These are phyloP conservation scores for Raphicerus campestris DNA, from an alignment of 2,113 vertebrate species.

Conservation along the genomic window DNA sequence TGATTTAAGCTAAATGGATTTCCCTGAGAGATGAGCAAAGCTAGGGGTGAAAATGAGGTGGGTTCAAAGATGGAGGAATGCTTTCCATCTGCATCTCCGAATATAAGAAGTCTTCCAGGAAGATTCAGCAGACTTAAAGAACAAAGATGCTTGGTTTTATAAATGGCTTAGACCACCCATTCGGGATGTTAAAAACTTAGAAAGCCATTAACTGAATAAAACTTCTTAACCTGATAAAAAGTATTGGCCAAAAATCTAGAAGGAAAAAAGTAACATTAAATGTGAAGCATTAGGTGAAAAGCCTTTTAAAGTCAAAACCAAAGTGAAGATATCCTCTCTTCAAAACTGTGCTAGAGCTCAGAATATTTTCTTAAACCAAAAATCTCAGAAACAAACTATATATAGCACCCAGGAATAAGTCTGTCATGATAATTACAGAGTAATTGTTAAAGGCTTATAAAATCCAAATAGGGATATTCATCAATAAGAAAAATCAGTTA, in stretches of 20 bases:
- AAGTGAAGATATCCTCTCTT: neutral
- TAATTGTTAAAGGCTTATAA: slow-evolving; percentile 14
- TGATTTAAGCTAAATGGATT: slow-evolving; percentile 14
- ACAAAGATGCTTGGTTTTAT: neutral
- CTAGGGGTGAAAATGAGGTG: neutral
- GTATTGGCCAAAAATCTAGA: neutral
- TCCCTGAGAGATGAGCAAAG: slow-evolving; percentile 8
- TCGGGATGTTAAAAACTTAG: neutral
- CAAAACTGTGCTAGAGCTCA: neutral
- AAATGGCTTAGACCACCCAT: neutral
- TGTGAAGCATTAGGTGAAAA: neutral
- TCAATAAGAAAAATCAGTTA: neutral
- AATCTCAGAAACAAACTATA: neutral
- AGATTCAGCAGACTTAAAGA: neutral
- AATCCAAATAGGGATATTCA: neutral
- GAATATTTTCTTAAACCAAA: neutral
- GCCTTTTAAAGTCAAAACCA: neutral
- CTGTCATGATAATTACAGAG: neutral
- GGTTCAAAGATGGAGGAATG: neutral
- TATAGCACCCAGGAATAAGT: neutral
- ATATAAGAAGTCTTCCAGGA: neutral
- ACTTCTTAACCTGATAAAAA: slow-evolving; percentile 2
- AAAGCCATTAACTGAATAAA: neutral
- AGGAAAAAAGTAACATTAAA: neutral
- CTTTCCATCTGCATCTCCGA: neutral